Conservation (phyloP, 2,888 invertebrate species). For the Deroplatys truncata region DNA sequence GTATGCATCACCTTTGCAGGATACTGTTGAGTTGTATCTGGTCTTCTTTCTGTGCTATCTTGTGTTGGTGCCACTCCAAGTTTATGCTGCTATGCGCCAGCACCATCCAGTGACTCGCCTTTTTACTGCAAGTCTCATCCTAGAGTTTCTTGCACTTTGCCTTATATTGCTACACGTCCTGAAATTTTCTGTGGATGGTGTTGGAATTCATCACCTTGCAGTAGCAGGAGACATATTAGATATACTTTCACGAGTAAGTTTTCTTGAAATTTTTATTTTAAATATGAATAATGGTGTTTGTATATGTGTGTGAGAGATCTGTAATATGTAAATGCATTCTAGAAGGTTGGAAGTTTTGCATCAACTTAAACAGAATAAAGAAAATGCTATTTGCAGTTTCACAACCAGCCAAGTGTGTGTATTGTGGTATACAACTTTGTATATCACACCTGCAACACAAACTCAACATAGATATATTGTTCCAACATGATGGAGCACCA, state of each 20-base stretch:
- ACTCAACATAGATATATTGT: too few relatives aligned
- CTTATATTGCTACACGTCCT: constrained; percentile 85
- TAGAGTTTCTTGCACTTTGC: constrained; percentile 81
- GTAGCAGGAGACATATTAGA: constrained; percentile 90
- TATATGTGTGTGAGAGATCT: too few relatives aligned
- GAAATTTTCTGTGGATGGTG: constrained; percentile 86
- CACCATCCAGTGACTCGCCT: constrained; percentile 87
- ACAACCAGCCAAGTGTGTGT: too few relatives aligned
- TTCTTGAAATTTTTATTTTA: not conserved
- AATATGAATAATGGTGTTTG: not conserved
- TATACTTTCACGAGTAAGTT: constrained; percentile 79
- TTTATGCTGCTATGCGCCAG: constrained; percentile 85
- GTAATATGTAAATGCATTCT: too few relatives aligned
- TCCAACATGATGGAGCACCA: too few relatives aligned
- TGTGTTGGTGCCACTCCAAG: constrained; percentile 81
- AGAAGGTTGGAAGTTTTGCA: too few relatives aligned
- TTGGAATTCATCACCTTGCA: constrained; percentile 75
- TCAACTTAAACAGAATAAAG: too few relatives aligned
- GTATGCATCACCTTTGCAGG: constrained; percentile 47
- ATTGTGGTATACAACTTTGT: too few relatives aligned
- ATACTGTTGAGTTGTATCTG: constrained; percentile 85
- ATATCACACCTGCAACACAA: too few relatives aligned
- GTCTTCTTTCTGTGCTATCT: constrained; percentile 83
- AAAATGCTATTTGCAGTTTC: too few relatives aligned
- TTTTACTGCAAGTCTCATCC: constrained; percentile 79